A percentile compares a stretch with the other conserved stretches of the same genome.
These are phyloP conservation scores for Lepilemur ruficaudatus DNA, from an alignment of 2,797 vertebrate genomes.

Conservation along the genomic window DNA sequence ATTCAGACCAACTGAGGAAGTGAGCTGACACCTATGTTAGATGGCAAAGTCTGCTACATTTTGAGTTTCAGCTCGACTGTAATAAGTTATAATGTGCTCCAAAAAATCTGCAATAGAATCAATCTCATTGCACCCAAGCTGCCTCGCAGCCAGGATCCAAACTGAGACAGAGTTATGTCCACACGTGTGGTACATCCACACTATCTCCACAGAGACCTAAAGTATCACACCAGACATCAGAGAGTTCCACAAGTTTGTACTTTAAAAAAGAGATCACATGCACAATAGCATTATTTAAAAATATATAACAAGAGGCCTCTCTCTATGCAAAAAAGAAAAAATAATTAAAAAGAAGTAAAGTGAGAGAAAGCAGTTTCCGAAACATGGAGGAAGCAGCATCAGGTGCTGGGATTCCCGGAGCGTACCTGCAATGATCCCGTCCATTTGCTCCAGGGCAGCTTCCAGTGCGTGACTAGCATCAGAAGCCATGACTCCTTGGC, in stretches of 20 bases:
- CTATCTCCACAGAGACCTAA: neutral
- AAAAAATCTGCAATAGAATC: neutral
- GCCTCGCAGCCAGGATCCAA: neutral
- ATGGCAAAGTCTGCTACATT: neutral
- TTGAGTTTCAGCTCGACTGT: neutral
- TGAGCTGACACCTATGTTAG: neutral
- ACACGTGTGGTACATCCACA: fast-evolving
- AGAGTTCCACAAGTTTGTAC: neutral
- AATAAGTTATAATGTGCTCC: neutral
- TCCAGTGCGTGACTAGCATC: constrained; percentile 92
- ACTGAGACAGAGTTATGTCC: neutral
- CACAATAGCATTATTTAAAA: neutral
- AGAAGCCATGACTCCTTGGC: constrained; percentile 86
- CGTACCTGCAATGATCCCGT: constrained; percentile 94
- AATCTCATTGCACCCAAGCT: neutral
- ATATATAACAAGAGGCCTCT: neutral
- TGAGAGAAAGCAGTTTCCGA: neutral
- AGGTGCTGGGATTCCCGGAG: fast-evolving
- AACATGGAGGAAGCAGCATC: fast-evolving
- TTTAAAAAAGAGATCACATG: neutral
- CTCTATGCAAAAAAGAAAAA: neutral
- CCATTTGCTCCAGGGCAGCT: constrained; percentile 94
- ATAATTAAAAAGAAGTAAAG: neutral
- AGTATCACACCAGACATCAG: neutral
- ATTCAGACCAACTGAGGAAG: neutral